Evolutionary conservation across 2,113 vertebrate species (phyloP).

Genomic region (Solenodon paradoxus): DNA sequence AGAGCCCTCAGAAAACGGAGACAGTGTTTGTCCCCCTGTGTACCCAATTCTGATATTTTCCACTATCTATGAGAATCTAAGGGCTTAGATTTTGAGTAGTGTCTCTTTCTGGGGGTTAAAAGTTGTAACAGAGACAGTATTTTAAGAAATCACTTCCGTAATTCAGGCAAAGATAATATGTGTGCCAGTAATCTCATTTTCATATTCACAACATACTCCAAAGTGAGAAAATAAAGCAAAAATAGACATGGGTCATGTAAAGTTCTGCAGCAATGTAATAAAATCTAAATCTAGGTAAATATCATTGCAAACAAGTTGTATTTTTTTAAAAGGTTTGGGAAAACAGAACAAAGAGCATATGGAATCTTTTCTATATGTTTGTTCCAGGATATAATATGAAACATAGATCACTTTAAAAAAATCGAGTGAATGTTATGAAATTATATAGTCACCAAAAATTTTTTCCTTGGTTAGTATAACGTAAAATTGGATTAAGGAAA

Average conservation of each 20-base stretch:
- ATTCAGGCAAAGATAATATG: conserved; percentile 15
- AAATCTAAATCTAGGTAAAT: conserved; percentile 14
- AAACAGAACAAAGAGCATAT: neutral
- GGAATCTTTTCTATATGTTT: neutral
- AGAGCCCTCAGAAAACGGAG: neutral
- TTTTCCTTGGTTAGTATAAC: neutral
- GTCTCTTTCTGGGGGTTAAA: neutral
- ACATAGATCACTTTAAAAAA: neutral
- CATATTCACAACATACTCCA: neutral
- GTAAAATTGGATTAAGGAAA: conserved; percentile 14
- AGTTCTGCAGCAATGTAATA: neutral
- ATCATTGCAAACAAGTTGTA: neutral
- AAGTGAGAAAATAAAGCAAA: conserved; percentile 20
- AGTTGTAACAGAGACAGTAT: neutral
- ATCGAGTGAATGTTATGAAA: neutral
- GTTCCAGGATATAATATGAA: neutral
- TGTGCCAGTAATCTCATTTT: conserved; percentile 13
- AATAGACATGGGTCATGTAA: neutral
- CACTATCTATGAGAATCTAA: neutral
- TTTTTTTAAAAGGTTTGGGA: neutral
- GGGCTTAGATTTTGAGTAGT: neutral
- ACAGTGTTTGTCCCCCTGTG: neutral
- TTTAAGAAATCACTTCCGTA: neutral
- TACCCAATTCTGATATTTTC: neutral
- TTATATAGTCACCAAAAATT: neutral